These are phyloP conservation scores for Frankliniella intonsa DNA, from an alignment of 2,888 invertebrate genomes.

Conservation along the genomic window DNA sequence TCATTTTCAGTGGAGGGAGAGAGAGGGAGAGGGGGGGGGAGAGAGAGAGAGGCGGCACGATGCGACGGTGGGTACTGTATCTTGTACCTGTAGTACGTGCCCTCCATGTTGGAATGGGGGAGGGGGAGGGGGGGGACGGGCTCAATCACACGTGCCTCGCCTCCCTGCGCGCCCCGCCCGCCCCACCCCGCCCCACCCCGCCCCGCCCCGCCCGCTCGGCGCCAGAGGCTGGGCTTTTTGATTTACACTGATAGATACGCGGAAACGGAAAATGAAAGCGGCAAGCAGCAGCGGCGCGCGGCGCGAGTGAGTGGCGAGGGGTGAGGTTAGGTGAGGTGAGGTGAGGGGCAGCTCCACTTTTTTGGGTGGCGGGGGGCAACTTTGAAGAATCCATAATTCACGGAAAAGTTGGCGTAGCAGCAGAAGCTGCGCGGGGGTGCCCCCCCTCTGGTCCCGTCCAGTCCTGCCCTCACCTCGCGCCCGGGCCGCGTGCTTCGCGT, in stretches of 20 bases:
- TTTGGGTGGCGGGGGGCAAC: background rate
- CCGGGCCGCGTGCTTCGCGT: background rate
- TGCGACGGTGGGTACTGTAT: too few species aligned
- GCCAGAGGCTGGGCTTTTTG: background rate
- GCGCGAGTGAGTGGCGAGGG: background rate
- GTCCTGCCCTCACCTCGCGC: background rate
- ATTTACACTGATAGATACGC: slow-evolving; percentile 25
- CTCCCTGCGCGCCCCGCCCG: background rate
- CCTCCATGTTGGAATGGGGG: too few species aligned
- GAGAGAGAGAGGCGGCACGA: too few species aligned
- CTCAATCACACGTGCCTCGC: background rate
- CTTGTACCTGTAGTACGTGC: too few species aligned
- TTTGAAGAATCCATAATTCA: slow-evolving; percentile 27
- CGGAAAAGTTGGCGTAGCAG: background rate
- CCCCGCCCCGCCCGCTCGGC: background rate
- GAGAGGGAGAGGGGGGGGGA: too few species aligned
- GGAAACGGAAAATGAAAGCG: slow-evolving; percentile 11
- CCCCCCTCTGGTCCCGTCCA: background rate
- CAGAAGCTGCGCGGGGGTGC: background rate
- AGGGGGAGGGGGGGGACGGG: too few species aligned
- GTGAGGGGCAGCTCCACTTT: background rate
- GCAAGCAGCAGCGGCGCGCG: background rate
- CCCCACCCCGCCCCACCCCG: background rate
- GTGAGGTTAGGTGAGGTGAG: background rate
- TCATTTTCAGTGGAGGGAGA: too few species aligned